Base-by-base conservation (phyloP, 53 echinoderm and acorn worm species). In the Henricia sp. region DNA sequence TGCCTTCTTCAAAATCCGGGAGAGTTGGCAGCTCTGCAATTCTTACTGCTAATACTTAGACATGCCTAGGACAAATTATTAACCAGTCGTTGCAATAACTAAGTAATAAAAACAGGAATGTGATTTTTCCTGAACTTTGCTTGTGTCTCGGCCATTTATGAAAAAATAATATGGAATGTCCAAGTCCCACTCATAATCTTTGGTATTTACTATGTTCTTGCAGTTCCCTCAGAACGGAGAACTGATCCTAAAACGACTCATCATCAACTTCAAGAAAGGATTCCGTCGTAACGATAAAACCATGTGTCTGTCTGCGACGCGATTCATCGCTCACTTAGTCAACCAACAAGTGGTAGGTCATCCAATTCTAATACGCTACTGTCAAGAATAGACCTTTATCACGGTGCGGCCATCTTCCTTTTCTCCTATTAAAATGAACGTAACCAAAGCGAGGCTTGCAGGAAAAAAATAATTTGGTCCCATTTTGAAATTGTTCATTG, bases 191-290 rank as follows among this genome's bases (percentile, higher is more conserved):
- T 23, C 10, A 14, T 55, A 13, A 27, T 23, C 50, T 54, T 14
- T 55, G 13, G 24, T 34, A 10, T 52, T 8, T n/a, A n/a, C n/a
- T n/a, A n/a, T 0, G 17, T 70, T 51, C 21, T 1, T 37, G 65
- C 84, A 96, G 97, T 94, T 96, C 78, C 97, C 97, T 0, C 97
- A 96, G 51, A 96, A 93, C 85, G 94, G 94, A n/a, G 94, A 94
- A 67, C 84, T 94, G 32, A 88, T 94, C 10, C 57, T 96, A 17
- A 67, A 86, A n/a, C 58, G 97, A 5, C 84, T 94, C 46, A 92
- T 94, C 51, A 85, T 89, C 68, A 91, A 94, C 33, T 96, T 96
- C 90, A 92, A 96, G 86, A 94, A 93, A 48, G 90, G 93, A 10
- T 96, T 84, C 52, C 88, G 90, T 2, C 89, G 97, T 68, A 96